Conservation (phyloP, 2,888 invertebrate genomes). For the Abrostola tripartita region DNA sequence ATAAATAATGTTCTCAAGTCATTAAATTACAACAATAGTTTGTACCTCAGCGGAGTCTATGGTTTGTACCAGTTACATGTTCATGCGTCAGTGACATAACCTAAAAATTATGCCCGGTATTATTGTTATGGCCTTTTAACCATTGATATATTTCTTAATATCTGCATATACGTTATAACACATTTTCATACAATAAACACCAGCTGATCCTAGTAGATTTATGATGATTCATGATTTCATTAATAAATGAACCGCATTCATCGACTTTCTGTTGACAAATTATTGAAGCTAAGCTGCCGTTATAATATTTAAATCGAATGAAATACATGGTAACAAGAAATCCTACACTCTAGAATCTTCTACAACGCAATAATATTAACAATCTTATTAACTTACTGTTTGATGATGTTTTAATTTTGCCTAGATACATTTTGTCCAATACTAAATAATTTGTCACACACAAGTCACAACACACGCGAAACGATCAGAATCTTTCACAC, state of each 20-base stretch:
- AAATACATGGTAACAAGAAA: background rate
- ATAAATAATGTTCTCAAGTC: background rate
- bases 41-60: too few species aligned
- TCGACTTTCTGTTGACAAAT: too few species aligned
- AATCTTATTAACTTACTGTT: constrained; percentile 70
- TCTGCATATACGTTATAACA: too few species aligned
- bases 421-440: constrained; percentile 69
- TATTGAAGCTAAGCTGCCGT: background rate
- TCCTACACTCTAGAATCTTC: background rate
- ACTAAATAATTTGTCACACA: constrained; percentile 15
- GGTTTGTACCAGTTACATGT: background rate
- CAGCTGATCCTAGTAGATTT: background rate
- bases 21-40: background rate
- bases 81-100: background rate
- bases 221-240: background rate
- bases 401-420: constrained; percentile 73
- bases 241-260: background rate
- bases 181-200: background rate
- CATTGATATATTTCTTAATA: too few species aligned
- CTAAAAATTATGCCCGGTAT: background rate
- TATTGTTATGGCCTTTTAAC: too few species aligned
- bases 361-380: background rate
- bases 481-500: constrained; percentile 20
- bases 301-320: background rate
- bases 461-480: constrained; percentile 25